Base-by-base conservation (phyloP, 37 sponge, comb jelly and placozoan genomes). In the Cladorhizidae sp. region DNA sequence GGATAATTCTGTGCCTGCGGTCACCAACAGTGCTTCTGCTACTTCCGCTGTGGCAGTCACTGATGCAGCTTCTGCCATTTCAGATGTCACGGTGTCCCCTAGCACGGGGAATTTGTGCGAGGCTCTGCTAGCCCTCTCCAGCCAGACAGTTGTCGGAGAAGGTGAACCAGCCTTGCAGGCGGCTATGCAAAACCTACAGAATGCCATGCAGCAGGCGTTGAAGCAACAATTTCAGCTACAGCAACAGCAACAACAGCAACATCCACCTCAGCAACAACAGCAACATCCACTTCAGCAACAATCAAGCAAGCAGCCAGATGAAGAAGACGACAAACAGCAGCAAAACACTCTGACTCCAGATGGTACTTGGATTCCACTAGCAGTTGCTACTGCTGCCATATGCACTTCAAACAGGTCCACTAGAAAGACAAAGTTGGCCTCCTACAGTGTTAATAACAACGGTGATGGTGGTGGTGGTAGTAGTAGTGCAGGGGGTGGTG, bases 71-170 rank as follows among this genome's bases (percentile, higher is more conserved):
- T 9, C 41, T 45, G 23, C 8, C 3, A 73, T 8, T 14, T 9
- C 41, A n/a, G 75, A 61, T 26, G 11, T 51, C 50, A 72, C 89
- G 17, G 64, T 81, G 37, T 82, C 87, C 0, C 83, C 80, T 18
- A 86, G 75, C 57, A 86, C 79, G 31, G 77, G 87, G 1, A 83
- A 78, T 40, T 70, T 86, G 15, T 86, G 87, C 67, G 87, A 91
- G 57, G 87, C 87, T 11, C 79, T 91, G 23, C 72, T 91, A 1
- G 82, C 92, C 28, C 80, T 91, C 40, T 83, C 92, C 25, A 81
- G 73, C 31, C 75, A 73, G 43, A 38, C 41, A 14, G 57, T 51
- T 1, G 54, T 28, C 2, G 67, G 18, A 1, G 61, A 42, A 1
- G 29, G 76, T 36, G 3, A 36, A 18, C 75, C 77, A 28, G 42